A percentile compares a stretch with the other conserved stretches of the same genome.
Evolutionary conservation across 2,888 invertebrate genomes (phyloP).

Genomic region (Steinernema hermaphroditum): DNA sequence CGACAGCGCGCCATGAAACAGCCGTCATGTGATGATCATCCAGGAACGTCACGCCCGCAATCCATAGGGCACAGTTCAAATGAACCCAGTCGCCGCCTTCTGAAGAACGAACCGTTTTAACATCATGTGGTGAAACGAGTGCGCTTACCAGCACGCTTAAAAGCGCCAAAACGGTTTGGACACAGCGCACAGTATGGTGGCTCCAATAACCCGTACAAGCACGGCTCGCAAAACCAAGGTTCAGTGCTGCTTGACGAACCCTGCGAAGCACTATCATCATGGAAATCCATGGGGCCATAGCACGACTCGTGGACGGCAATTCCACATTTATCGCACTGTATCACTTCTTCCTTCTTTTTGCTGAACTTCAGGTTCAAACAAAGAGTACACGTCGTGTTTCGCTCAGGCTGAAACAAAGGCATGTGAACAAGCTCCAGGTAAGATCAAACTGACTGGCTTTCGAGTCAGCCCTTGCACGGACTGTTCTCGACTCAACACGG

Average conservation of each 20-base stretch:
- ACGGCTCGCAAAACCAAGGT: constrained; percentile 99
- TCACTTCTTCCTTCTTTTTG: constrained; percentile 46
- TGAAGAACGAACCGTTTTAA: neutral
- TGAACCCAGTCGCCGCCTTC: constrained; percentile 80
- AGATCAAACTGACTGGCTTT: no score
- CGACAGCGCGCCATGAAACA: constrained; percentile 91
- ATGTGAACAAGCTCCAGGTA: neutral
- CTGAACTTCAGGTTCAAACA: constrained; percentile 52
- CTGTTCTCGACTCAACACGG: neutral
- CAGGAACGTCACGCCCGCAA: constrained; percentile 93
- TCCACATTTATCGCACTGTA: constrained; percentile 61
- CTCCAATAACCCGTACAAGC: constrained; percentile 69
- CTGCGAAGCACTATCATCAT: constrained; percentile 33
- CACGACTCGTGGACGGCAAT: constrained; percentile 64
- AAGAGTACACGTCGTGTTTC: constrained; percentile 72
- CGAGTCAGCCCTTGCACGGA: neutral
- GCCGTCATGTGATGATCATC: constrained; percentile 87
- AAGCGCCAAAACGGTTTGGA: constrained; percentile 84
- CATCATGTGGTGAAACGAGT: neutral
- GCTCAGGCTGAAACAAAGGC: neutral
- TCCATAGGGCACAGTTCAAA: constrained; percentile 92
- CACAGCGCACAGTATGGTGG: constrained; percentile 91
- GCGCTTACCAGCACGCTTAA: constrained; percentile 76
- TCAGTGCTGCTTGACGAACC: constrained; percentile 70
- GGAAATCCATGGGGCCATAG: constrained; percentile 49